phyloP scores from a whole-genome alignment of 2,888 invertebrate species.

The Acanthosepion pharaonis region DNA sequence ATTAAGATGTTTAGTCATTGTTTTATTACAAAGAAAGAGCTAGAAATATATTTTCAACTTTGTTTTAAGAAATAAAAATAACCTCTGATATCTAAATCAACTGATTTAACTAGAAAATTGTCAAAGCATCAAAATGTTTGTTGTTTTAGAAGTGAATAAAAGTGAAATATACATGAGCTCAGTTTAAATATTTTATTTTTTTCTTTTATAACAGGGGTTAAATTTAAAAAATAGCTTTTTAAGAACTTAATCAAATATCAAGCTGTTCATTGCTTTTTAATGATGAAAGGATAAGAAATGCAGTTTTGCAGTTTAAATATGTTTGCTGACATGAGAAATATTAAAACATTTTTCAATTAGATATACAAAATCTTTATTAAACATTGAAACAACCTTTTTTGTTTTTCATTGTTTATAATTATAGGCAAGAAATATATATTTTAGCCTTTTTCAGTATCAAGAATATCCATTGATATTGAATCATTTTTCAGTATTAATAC shows the following conservation, averaged over 20 bases:
- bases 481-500: neutral
- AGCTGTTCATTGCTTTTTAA: neutral
- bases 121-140: too few species aligned
- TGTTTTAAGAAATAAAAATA: too few species aligned
- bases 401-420: neutral
- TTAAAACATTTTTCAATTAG: neutral
- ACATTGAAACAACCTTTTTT: neutral
- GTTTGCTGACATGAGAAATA: neutral
- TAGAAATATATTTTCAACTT: too few species aligned
- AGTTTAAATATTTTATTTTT: too few species aligned
- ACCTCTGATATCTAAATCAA: too few species aligned
- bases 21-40: too few species aligned
- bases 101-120: too few species aligned
- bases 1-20: too few species aligned
- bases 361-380: neutral
- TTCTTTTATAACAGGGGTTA: too few species aligned
- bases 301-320: neutral
- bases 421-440: neutral
- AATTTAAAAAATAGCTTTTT: neutral
- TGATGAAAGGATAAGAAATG: too few species aligned
- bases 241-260: neutral
- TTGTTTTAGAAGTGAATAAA: too few species aligned
- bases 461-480: neutral
- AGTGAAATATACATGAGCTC: too few species aligned
- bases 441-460: neutral